A percentile compares a stretch with the other conserved stretches of the same genome.
These are phyloP conservation scores for Amblyteles armatorius DNA, from an alignment of 2,888 invertebrate genomes.

Conservation along the genomic window DNA sequence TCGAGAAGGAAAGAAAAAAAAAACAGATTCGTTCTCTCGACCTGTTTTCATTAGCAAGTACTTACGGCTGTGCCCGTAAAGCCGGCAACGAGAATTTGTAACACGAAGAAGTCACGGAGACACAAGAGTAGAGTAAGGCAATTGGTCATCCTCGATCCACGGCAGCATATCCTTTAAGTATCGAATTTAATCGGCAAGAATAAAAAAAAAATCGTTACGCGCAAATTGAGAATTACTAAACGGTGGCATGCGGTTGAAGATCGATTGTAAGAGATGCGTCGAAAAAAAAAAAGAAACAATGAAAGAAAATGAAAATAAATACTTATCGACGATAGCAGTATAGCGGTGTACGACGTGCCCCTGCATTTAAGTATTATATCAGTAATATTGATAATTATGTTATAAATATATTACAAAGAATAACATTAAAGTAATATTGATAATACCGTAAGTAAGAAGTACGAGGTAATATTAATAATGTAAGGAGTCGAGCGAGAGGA, in stretches of 20 bases:
- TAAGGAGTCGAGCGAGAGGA: conserved; percentile 77
- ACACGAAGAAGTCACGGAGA: conserved; percentile 26
- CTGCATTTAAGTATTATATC: conserved; percentile 83
- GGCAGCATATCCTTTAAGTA: conserved; percentile 44
- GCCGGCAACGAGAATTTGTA: conserved; percentile 28
- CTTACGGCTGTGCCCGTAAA: conserved; percentile 49
- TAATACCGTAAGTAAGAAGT: conserved; percentile 83
- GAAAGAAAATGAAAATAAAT: conserved; percentile 56
- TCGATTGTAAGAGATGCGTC: conserved; percentile 70
- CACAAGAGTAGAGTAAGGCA: conserved; percentile 41
- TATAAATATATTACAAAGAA: conserved; percentile 77
- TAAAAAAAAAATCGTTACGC: conserved; percentile 18
- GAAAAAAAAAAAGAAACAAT: conserved; percentile 60
- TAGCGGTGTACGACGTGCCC: conserved; percentile 79
- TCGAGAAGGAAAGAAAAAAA: conserved; percentile 21
- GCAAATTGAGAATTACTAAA: conserved; percentile 53
- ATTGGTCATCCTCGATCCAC: conserved; percentile 27
- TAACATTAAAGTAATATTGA: conserved; percentile 78
- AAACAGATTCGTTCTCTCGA: conserved; percentile 34
- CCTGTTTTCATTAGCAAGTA: conserved; percentile 40
- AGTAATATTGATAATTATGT: conserved; percentile 82
- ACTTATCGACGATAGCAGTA: conserved; percentile 61
- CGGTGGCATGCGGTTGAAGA: conserved; percentile 52
- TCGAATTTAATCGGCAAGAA: conserved; percentile 7
- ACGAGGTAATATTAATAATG: conserved; percentile 82